phyloP scores from a whole-genome alignment of 2,888 invertebrate species.

The Halocaridina rubra region DNA sequence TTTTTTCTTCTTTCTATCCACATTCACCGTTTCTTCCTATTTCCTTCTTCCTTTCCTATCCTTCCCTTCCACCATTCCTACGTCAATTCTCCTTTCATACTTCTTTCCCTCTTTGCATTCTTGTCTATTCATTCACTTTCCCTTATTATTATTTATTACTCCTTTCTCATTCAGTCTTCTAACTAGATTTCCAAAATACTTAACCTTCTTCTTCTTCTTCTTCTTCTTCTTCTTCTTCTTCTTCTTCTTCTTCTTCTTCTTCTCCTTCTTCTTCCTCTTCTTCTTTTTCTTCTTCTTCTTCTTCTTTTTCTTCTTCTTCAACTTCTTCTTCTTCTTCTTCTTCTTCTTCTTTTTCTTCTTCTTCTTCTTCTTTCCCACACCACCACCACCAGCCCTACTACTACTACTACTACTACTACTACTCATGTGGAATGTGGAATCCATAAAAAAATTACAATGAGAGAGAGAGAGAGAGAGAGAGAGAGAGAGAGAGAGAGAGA shows the following conservation, averaged over 20 bases:
- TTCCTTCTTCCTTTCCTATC: too few relatives aligned
- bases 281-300: neutral
- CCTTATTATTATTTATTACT: too few relatives aligned
- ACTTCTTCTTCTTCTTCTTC: neutral
- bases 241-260: neutral
- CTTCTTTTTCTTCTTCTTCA: neutral
- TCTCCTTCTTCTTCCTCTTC: neutral
- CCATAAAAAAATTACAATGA: too few relatives aligned
- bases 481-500: neutral
- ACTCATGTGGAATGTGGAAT: neutral
- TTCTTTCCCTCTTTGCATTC: too few relatives aligned
- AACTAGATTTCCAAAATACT: neutral
- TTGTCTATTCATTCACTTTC: too few relatives aligned
- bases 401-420: neutral
- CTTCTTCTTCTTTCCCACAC: neutral
- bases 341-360: neutral
- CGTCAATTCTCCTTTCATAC: neutral
- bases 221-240: neutral
- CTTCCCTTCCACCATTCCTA: neutral
- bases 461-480: too few relatives aligned
- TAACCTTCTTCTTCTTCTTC: neutral
- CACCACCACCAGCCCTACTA: neutral
- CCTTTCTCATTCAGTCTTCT: neutral
- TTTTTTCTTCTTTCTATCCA: neutral
- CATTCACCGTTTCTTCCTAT: neutral